phyloP scores from a whole-genome alignment of 2,888 invertebrate genomes.

The Plebejus melissa region DNA sequence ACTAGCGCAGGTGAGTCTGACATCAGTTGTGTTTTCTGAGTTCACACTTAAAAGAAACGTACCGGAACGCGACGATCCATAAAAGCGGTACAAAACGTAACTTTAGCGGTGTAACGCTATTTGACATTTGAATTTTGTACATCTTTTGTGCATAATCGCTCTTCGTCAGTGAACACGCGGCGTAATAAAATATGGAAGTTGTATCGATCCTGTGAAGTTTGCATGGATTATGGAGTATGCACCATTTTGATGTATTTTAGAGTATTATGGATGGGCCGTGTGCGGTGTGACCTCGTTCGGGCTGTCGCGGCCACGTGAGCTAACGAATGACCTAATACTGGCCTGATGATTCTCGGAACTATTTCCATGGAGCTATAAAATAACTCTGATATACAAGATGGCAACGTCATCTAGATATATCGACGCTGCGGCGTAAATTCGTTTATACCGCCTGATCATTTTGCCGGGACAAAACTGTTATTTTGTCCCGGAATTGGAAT shows the following conservation, averaged over 20 bases:
- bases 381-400: not conserved
- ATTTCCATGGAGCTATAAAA: slow-evolving; percentile 2
- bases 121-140: not conserved
- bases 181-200: not conserved
- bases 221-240: not conserved
- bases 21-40: too few species aligned
- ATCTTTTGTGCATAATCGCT: not conserved
- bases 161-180: slow-evolving; percentile 2
- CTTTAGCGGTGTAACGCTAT: not conserved
- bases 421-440: too few species aligned
- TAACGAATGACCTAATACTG: slow-evolving; percentile 10
- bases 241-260: slow-evolving; percentile 12
- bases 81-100: too few species aligned
- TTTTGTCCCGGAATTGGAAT: too few species aligned
- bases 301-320: slow-evolving; percentile 23
- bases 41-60: too few species aligned
- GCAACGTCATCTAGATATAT: not conserved
- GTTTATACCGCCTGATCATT: too few species aligned
- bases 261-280: slow-evolving; percentile 6
- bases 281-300: slow-evolving; percentile 20
- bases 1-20: too few species aligned
- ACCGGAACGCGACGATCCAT: too few species aligned
- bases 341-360: slow-evolving; percentile 14
- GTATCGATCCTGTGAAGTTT: not conserved
- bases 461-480: too few species aligned